Evolutionary conservation across 2,797 vertebrate genomes (phyloP).

Genomic region (Otolemur crassicaudatus): DNA sequence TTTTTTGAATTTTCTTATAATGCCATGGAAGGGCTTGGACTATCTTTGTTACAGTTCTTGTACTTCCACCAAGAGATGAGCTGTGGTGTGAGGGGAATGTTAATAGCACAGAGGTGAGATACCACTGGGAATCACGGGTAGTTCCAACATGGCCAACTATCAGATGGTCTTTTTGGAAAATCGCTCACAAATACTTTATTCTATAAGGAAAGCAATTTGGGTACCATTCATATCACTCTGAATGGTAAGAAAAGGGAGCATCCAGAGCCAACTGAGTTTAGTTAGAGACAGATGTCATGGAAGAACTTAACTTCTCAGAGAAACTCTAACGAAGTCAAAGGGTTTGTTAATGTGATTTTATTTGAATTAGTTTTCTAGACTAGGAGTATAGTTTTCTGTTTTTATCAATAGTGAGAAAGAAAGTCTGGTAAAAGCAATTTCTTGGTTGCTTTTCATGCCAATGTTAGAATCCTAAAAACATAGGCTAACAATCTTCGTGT

Average conservation of each 20-base stretch:
- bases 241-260: not conserved
- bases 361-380: conserved; percentile 23
- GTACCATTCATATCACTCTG: not conserved
- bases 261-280: not conserved
- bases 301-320: not conserved
- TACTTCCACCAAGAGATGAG: not conserved
- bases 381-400: conserved; percentile 14
- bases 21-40: not conserved
- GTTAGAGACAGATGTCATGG: not conserved
- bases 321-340: not conserved
- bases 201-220: not conserved
- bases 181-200: not conserved
- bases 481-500: not conserved
- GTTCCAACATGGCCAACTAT: not conserved
- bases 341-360: not conserved
- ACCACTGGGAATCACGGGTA: not conserved
- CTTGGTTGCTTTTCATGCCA: conserved; percentile 32
- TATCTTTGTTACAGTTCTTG: not conserved
- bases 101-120: not conserved
- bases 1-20: conserved; percentile 28
- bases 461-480: not conserved
- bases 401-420: conserved; percentile 31
- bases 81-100: not conserved
- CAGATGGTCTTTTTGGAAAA: not conserved
- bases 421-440: not conserved